These are phyloP conservation scores for Osmerus eperlanus DNA, from an alignment of 2,113 vertebrate genomes.

Conservation along the genomic window DNA sequence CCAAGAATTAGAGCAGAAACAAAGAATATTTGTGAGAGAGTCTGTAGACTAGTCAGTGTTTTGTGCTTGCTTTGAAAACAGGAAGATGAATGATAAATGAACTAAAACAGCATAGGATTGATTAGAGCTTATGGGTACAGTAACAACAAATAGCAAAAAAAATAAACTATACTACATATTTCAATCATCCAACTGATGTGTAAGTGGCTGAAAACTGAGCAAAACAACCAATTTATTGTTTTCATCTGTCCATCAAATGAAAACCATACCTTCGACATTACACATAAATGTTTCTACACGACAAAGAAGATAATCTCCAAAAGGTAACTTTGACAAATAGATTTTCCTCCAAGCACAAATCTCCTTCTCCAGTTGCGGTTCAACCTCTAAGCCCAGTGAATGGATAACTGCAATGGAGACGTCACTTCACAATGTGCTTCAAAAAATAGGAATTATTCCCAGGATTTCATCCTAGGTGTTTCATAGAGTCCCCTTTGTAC, in stretches of 20 bases:
- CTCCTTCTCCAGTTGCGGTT: neutral
- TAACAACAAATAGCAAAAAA: neutral
- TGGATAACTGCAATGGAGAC: neutral
- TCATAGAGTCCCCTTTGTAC: too few species aligned
- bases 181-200: neutral
- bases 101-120: neutral
- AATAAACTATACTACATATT: neutral
- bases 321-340: conserved; percentile 1
- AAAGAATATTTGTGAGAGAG: too few species aligned
- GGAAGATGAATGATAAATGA: too few species aligned
- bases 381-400: neutral
- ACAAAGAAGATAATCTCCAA: neutral
- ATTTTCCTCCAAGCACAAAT: neutral
- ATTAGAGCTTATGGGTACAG: neutral
- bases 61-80: too few species aligned
- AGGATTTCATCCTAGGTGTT: neutral
- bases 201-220: neutral
- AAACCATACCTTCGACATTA: neutral
- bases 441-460: neutral
- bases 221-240: neutral
- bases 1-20: too few species aligned
- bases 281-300: too few species aligned
- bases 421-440: neutral
- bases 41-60: too few species aligned
- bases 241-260: neutral